Evolutionary conservation across 2,888 invertebrate species (phyloP), one percentile per base, ranked within the genome.

Genomic region (Liopterus haemorrhoidalis): DNA sequence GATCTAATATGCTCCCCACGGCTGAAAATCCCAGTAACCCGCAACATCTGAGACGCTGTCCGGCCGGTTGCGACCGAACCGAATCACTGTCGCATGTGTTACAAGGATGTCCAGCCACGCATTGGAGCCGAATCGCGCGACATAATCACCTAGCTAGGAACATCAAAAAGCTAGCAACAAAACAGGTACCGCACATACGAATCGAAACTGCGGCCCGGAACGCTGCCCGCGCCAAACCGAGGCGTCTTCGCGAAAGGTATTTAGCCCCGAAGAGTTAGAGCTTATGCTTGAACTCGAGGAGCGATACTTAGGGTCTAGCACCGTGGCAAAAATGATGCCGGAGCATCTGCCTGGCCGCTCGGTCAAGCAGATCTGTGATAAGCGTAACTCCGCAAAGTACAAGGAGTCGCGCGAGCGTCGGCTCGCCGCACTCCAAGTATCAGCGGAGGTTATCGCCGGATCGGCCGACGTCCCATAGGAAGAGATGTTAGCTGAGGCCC

Each of bases 351-450:
- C 32, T 14, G 18, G 31, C 20, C 46, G 39, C 12, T 49, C 51
- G 9, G 16, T 21, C n/a, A 49, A 49, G 33, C 49, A 49, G 15
- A 20, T 47, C 8, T 37, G 49, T 9, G 49, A 47, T 19, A 43
- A 40, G 32, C 25, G 47, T 15, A 21, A 18, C 9, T 18, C 22
- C 4, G n/a, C 15, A 8, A 33, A 33, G 2, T 48, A 47, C 43
- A 27, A 28, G 25, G 15, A 39, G 27, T 6, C 11, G 25, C 30
- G 42, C 11, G 46, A 46, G 4, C 39, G 31, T 16, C 30, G 27
- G 14, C 38, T 42, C 32, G 36, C 28, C 0, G 19, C 16, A 5
- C 3, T 21, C 14, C 24, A 25, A 20, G 25, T 27, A n/a, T 25
- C 24, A 24, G 25, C 33, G 11, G 31, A 9, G n/a, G 21, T 11